phyloP scores from a whole-genome alignment of 2,113 vertebrate species.

The Tiliqua scincoides region DNA sequence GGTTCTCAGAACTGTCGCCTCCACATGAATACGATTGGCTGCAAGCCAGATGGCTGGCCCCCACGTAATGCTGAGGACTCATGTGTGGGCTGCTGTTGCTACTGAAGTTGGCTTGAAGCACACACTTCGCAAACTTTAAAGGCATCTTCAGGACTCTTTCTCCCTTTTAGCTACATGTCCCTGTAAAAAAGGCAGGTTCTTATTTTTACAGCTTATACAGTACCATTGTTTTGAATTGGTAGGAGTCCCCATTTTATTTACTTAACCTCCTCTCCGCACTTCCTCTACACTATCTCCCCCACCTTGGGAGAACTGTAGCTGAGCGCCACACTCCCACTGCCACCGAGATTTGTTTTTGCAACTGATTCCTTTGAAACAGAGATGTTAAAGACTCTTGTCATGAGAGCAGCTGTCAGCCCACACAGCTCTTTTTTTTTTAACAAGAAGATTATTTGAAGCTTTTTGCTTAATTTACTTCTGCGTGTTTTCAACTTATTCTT shows the following conservation, averaged over 20 bases:
- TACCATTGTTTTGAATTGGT: neutral
- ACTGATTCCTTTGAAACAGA: slow-evolving; percentile 50
- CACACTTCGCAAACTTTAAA: slow-evolving; percentile 32
- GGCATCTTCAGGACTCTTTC: neutral
- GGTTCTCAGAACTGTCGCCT: too few species aligned
- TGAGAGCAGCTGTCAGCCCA: slow-evolving; percentile 62
- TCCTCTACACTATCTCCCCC: slow-evolving; percentile 50
- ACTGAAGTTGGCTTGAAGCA: neutral
- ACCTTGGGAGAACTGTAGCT: slow-evolving; percentile 35
- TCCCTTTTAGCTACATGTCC: slow-evolving; percentile 9
- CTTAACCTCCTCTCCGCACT: slow-evolving; percentile 28
- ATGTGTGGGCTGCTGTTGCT: neutral
- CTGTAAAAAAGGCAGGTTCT: slow-evolving; percentile 26
- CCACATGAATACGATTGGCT: too few species aligned
- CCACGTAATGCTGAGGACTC: too few species aligned
- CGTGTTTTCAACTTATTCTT: slow-evolving; percentile 57
- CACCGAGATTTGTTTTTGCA: slow-evolving; percentile 49
- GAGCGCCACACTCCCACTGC: slow-evolving; percentile 26
- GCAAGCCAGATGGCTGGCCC: too few species aligned
- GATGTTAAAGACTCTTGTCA: slow-evolving; percentile 45
- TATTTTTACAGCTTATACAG: slow-evolving; percentile 33
- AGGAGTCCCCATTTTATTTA: slow-evolving; percentile 34
- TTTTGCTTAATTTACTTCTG: slow-evolving; percentile 43
- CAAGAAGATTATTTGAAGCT: slow-evolving; percentile 39
- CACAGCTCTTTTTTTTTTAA: slow-evolving; percentile 47